A percentile compares a stretch with the other conserved stretches of the same genome.
These are phyloP conservation scores for Phanerotoma sp. DNA, from an alignment of 2,888 invertebrate species.

Conservation along the genomic window DNA sequence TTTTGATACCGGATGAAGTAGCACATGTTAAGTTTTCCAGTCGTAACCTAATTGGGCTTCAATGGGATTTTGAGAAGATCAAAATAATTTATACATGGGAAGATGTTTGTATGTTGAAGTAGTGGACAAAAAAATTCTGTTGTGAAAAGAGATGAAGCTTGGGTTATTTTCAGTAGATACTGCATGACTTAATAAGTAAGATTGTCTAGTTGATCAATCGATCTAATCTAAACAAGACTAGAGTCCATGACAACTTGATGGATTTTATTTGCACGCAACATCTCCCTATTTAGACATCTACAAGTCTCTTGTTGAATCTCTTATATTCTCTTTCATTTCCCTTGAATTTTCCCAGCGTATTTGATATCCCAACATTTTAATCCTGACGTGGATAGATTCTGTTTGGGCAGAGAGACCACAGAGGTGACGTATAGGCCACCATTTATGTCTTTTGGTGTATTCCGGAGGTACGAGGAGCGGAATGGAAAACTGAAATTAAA, in stretches of 20 bases:
- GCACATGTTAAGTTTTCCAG: no score
- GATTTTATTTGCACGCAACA: constrained; percentile 51
- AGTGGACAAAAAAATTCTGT: no score
- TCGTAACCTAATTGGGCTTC: no score
- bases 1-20: no score
- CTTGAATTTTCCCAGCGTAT: constrained; percentile 39
- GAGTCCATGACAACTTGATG: constrained; percentile 48
- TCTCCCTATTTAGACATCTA: constrained; percentile 39
- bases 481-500: constrained; percentile 7
- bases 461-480: constrained; percentile 19
- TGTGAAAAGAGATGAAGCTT: no score
- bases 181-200: background rate
- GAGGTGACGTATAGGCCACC: constrained; percentile 26
- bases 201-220: background rate
- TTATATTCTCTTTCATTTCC: constrained; percentile 15
- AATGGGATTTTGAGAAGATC: no score
- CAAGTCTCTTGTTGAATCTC: constrained; percentile 23
- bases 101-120: no score
- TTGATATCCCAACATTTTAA: constrained; percentile 55
- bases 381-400: constrained; percentile 57
- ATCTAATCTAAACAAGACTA: background rate
- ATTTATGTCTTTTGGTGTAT: background rate
- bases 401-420: constrained; percentile 46
- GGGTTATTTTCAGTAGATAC: no score
- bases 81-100: no score